Percentiles rank a stretch among this genome's conserved stretches.
phyloP scores from a whole-genome alignment of 1,140 invertebrate species.

The Atta texana region DNA sequence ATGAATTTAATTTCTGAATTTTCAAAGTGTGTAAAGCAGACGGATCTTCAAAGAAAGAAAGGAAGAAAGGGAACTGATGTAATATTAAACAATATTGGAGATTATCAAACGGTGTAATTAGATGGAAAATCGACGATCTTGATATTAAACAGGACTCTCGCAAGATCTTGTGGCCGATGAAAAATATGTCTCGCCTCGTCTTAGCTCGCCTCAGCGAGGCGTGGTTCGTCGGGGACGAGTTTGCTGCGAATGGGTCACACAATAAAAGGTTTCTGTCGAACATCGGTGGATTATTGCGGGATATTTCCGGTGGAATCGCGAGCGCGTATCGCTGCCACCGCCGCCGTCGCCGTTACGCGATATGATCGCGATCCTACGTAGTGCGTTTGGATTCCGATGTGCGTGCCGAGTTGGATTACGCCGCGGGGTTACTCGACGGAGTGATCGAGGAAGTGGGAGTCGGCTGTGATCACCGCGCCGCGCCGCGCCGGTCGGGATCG shows the following conservation, averaged over 20 bases:
- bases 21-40: not conserved
- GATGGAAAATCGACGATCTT: not conserved
- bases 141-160: not conserved
- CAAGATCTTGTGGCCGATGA: not conserved
- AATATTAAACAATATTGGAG: not conserved
- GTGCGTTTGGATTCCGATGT: slow-evolving; percentile 54
- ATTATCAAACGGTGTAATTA: not conserved
- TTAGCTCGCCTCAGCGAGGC: not conserved
- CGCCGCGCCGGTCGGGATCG: slow-evolving; percentile 44
- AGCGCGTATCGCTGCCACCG: not conserved
- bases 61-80: not conserved
- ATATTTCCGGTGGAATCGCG: slow-evolving; percentile 7
- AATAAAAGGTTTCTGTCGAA: slow-evolving; percentile 26
- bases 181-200: not conserved
- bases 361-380: slow-evolving; percentile 26
- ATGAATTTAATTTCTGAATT: not conserved
- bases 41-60: not conserved
- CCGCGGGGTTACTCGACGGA: slow-evolving; percentile 49
- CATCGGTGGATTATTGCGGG: not conserved
- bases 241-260: slow-evolving; percentile 31
- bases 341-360: not conserved
- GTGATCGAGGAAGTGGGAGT: slow-evolving; percentile 63
- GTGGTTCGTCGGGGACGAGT: slow-evolving; percentile 36
- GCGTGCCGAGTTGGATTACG: slow-evolving; percentile 59
- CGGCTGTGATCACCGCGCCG: slow-evolving; percentile 51